Percentiles rank a stretch among this genome's conserved stretches.
These are phyloP conservation scores for Thaumatotibia leucotreta DNA, from an alignment of 1,140 invertebrate genomes.

Conservation along the genomic window DNA sequence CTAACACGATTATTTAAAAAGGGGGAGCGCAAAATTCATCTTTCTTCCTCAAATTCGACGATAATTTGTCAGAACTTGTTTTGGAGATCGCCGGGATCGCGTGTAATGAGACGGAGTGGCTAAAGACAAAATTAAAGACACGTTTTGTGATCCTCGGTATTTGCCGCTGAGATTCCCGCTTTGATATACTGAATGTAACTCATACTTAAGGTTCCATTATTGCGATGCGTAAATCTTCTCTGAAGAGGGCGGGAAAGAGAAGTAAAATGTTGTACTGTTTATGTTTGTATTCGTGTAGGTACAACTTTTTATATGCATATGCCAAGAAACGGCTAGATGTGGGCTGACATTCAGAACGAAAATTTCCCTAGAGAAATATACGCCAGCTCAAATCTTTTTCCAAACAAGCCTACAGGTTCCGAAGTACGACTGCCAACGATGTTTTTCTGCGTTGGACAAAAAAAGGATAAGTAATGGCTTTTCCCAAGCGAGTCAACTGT, in stretches of 20 bases:
- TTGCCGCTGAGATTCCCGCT: not conserved
- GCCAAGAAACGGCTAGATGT: not conserved
- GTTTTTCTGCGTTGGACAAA: not conserved
- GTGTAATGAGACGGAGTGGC: not conserved
- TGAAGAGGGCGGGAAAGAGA: not conserved
- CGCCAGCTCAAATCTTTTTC: conserved; percentile 6
- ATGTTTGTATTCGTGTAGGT: not conserved
- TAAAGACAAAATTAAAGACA: not conserved
- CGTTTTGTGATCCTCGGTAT: not conserved
- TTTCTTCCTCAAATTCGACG: conserved; percentile 6
- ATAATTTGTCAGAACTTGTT: conserved; percentile 14
- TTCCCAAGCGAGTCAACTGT: not conserved
- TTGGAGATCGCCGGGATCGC: not conserved
- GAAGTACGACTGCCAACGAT: not conserved
- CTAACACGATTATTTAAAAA: conserved; percentile 22
- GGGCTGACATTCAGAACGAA: conserved; percentile 1
- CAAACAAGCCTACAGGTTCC: not conserved
- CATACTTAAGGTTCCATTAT: not conserved
- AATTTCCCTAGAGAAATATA: conserved; percentile 10
- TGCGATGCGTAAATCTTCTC: not conserved
- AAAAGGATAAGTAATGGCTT: conserved; percentile 4
- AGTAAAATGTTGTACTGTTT: not conserved
- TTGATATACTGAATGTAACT: conserved; percentile 1
- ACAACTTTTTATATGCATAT: not conserved
- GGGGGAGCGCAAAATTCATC: conserved; percentile 15